These are phyloP conservation scores for Bursaphelenchus okinawaensis DNA, from an alignment of 2,888 invertebrate genomes.

Conservation along the genomic window DNA sequence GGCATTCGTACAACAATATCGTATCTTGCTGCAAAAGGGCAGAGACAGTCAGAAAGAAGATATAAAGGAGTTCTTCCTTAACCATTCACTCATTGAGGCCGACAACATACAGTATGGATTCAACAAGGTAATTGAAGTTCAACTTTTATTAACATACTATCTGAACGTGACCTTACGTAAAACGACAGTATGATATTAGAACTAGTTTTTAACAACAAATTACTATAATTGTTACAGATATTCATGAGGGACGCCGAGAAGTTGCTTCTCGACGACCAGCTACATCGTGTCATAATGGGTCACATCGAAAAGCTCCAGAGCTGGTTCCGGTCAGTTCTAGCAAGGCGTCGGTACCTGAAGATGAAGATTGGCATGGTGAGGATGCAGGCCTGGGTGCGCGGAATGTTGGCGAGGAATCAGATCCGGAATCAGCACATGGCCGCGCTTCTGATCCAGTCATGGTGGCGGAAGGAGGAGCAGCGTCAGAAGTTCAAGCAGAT, in stretches of 20 bases:
- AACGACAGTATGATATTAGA: too few relatives aligned
- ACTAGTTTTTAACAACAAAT: too few relatives aligned
- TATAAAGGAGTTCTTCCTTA: constrained; percentile 74
- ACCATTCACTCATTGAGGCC: constrained; percentile 74
- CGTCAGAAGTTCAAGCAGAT: constrained; percentile 69
- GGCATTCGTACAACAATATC: constrained; percentile 85
- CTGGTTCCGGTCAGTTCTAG: constrained; percentile 71
- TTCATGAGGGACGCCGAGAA: constrained; percentile 90
- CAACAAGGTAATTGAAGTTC: constrained; percentile 67
- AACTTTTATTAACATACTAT: too few relatives aligned
- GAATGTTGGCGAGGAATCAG: constrained; percentile 66
- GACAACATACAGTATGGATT: constrained; percentile 83
- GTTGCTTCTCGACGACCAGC: constrained; percentile 78
- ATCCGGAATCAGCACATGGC: constrained; percentile 59
- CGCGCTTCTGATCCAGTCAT: constrained; percentile 70
- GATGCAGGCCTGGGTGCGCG: constrained; percentile 71
- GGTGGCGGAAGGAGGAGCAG: constrained; percentile 71
- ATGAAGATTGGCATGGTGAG: constrained; percentile 71
- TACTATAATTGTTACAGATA: constrained; percentile 62
- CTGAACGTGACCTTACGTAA: too few relatives aligned
- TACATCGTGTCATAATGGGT: constrained; percentile 81
- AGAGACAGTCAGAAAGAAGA: constrained; percentile 76
- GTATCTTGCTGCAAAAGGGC: constrained; percentile 82
- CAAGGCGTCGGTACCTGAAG: constrained; percentile 72
- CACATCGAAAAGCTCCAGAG: constrained; percentile 84